Conservation (phyloP, 2,113 vertebrate genomes). For the Eudyptes chrysolophus region DNA sequence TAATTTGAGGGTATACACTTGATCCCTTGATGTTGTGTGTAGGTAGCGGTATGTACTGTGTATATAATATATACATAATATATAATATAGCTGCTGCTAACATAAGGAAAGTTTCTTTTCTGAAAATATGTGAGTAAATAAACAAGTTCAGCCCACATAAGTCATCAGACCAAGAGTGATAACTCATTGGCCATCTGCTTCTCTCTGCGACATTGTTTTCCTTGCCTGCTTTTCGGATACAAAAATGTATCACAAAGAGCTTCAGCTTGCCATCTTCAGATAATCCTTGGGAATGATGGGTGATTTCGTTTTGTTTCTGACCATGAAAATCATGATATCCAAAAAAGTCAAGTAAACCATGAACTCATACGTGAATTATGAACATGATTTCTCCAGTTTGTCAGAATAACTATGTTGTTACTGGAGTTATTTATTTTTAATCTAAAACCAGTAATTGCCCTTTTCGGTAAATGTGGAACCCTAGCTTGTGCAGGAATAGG, state of each 20-base stretch:
- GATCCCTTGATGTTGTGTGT: not conserved
- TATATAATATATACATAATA: not conserved
- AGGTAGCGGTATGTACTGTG: not conserved
- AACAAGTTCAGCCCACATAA: constrained; percentile 60
- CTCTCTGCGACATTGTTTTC: constrained; percentile 24
- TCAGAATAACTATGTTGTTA: not conserved
- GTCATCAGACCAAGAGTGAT: constrained; percentile 40
- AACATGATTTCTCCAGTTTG: not conserved
- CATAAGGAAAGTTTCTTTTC: constrained; percentile 24
- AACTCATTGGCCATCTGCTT: constrained; percentile 70
- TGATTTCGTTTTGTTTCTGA: not conserved
- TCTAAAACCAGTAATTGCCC: not conserved
- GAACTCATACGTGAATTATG: not conserved
- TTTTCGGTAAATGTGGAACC: not conserved
- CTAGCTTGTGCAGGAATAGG: not conserved
- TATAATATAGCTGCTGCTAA: not conserved
- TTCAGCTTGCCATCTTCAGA: not conserved
- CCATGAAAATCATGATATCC: not conserved
- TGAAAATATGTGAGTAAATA: constrained; percentile 50
- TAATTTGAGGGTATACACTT: not conserved
- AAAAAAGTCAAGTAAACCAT: not conserved
- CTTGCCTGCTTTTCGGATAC: not conserved
- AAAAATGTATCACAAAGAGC: constrained; percentile 9
- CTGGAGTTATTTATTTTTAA: not conserved
- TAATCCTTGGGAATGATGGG: not conserved